Conservation (phyloP, 1,140 invertebrate species). For the Drosophila parabipectinata region DNA sequence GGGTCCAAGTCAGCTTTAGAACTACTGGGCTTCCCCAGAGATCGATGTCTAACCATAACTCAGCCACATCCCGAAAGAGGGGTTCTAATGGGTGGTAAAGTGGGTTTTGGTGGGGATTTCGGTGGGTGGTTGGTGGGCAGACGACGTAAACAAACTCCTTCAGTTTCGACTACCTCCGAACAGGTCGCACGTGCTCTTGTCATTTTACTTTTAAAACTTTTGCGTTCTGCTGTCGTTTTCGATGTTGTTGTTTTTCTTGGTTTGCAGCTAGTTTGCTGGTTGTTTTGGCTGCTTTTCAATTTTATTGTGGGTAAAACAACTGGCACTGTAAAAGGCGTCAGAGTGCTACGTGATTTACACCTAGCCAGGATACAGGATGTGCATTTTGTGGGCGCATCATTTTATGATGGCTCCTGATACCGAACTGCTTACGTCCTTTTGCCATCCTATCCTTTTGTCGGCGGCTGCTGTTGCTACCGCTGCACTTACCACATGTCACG, state of each 20-base stretch:
- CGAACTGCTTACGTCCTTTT: slow-evolving; percentile 34
- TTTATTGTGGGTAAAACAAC: slow-evolving; percentile 77
- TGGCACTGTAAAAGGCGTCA: slow-evolving; percentile 74
- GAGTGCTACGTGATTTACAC: slow-evolving; percentile 80
- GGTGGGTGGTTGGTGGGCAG: slow-evolving; percentile 8
- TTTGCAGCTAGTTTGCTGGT: slow-evolving; percentile 13
- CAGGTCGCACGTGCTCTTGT: slow-evolving; percentile 75
- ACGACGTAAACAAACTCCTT: slow-evolving; percentile 59
- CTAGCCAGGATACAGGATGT: slow-evolving; percentile 64
- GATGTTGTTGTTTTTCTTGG: slow-evolving; percentile 42
- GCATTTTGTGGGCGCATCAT: slow-evolving; percentile 71
- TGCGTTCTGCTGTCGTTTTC: slow-evolving; percentile 65
- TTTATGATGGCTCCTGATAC: slow-evolving; percentile 66
- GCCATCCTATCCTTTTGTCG: slow-evolving; percentile 22
- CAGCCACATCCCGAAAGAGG: slow-evolving; percentile 35
- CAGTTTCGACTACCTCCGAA: slow-evolving; percentile 47
- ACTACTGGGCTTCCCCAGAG: slow-evolving; percentile 48
- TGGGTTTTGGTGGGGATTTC: slow-evolving; percentile 5
- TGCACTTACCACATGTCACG: slow-evolving; percentile 63
- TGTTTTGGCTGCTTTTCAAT: slow-evolving; percentile 78
- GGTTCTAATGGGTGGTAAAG: not conserved
- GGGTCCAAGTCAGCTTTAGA: slow-evolving; percentile 32
- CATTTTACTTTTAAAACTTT: slow-evolving; percentile 81
- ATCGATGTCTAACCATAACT: slow-evolving; percentile 78
- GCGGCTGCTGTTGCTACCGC: slow-evolving; percentile 2